Evolutionary conservation across 2,888 invertebrate species (phyloP).

Genomic region (Caradrina kadenii): DNA sequence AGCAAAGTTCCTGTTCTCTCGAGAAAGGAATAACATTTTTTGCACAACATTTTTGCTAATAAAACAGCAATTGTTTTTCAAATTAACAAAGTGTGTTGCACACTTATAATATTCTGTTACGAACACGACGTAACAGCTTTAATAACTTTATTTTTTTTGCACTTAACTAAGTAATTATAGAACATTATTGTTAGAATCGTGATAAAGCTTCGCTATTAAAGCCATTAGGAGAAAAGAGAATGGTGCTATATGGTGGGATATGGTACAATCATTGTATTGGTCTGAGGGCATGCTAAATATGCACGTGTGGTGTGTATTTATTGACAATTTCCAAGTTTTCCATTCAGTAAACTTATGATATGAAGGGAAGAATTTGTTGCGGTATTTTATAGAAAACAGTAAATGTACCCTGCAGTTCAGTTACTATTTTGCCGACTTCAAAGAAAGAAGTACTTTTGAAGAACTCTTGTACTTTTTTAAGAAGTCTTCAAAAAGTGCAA

Average conservation of each 20-base stretch:
- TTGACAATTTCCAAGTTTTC: constrained; percentile 16
- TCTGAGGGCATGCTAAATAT: constrained; percentile 7
- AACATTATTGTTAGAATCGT: constrained; percentile 40
- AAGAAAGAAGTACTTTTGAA: too few species aligned
- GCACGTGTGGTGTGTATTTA: constrained; percentile 27
- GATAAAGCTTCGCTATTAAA: constrained; percentile 41
- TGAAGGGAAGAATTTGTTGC: background rate
- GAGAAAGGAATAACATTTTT: background rate
- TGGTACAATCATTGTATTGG: constrained; percentile 40
- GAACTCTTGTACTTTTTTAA: too few species aligned
- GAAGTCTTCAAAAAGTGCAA: too few species aligned
- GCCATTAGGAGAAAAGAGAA: constrained; percentile 36
- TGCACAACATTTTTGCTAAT: constrained; percentile 5
- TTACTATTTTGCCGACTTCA: too few species aligned
- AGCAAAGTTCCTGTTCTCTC: too few species aligned
- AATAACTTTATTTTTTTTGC: constrained; percentile 39
- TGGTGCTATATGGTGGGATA: background rate
- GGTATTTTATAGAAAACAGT: background rate
- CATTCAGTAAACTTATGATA: background rate
- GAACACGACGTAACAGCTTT: constrained; percentile 33
- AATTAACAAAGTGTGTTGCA: constrained; percentile 23
- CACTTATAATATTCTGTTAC: constrained; percentile 4
- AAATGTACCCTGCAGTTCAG: too few species aligned
- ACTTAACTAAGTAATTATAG: constrained; percentile 26
- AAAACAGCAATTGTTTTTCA: constrained; percentile 11